Evolutionary conservation across 2,797 vertebrate species (phyloP).

Genomic region (Vultur gryphus): DNA sequence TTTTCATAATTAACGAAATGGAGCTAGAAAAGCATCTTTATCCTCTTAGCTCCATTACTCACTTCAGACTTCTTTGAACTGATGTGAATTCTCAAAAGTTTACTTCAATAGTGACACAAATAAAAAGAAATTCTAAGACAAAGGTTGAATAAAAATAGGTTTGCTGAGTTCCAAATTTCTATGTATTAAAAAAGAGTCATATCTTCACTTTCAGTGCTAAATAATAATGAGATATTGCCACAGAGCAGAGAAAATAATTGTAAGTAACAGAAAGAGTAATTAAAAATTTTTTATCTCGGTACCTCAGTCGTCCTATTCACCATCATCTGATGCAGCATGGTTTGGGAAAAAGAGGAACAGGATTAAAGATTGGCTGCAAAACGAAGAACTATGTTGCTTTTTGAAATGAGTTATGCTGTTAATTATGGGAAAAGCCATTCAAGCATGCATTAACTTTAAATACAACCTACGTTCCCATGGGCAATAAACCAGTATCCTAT

Average conservation of each 20-base stretch:
- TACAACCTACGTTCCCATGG: not conserved
- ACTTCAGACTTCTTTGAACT: not conserved
- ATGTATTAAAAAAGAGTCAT: not conserved
- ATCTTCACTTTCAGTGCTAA: not conserved
- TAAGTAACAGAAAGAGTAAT: conserved; percentile 48
- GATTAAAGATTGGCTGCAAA: conserved; percentile 67
- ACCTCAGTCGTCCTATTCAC: conserved; percentile 99
- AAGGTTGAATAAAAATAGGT: not conserved
- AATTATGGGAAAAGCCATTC: conserved; percentile 25
- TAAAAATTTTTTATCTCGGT: conserved; percentile 73
- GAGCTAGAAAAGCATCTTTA: not conserved
- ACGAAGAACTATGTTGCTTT: conserved; percentile 27
- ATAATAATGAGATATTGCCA: not conserved
- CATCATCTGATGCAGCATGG: conserved; percentile 97
- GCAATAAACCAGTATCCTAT: conserved; percentile 11
- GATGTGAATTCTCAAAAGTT: not conserved
- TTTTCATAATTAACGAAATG: conserved; percentile 20
- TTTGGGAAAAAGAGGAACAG: conserved; percentile 83
- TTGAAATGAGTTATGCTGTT: conserved; percentile 20
- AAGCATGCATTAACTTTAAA: conserved; percentile 43
- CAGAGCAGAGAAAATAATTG: not conserved
- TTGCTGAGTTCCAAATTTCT: not conserved
- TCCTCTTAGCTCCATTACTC: not conserved
- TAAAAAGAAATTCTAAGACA: not conserved
- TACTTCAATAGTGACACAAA: not conserved